Conservation (phyloP, 2,888 invertebrate genomes). For the Aphrophora alni region DNA sequence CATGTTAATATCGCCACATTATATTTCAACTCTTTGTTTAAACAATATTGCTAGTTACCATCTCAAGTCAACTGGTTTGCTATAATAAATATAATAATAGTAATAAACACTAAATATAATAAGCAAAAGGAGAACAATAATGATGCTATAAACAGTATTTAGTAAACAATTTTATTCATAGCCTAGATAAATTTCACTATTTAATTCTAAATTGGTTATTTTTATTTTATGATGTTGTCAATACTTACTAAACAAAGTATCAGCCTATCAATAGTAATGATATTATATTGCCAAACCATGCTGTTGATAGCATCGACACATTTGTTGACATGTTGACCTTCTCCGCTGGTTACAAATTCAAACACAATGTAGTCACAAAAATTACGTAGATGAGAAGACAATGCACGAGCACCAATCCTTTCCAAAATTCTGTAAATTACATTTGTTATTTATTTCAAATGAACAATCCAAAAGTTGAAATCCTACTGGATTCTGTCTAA, state of each 20-base stretch:
- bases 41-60: no score
- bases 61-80: no score
- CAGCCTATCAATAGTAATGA: slow-evolving; percentile 92
- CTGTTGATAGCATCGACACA: slow-evolving; percentile 95
- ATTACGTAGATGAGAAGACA: slow-evolving; percentile 90
- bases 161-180: no score
- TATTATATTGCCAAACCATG: slow-evolving; percentile 98
- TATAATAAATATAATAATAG: no score
- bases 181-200: no score
- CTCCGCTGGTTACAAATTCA: slow-evolving; percentile 89
- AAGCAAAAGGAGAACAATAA: no score
- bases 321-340: slow-evolving; percentile 87
- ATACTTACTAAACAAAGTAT: slow-evolving; percentile 82
- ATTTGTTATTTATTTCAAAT: slow-evolving; percentile 15
- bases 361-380: slow-evolving; percentile 94
- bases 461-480: background rate
- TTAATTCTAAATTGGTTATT: no score
- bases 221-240: no score
- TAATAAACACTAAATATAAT: no score
- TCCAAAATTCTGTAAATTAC: slow-evolving; percentile 77
- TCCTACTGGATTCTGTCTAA: background rate
- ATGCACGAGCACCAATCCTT: slow-evolving; percentile 88
- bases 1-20: no score
- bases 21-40: no score
- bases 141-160: no score